Conservation (phyloP, 1,140 invertebrate genomes). For the Lepidurus packardi region DNA sequence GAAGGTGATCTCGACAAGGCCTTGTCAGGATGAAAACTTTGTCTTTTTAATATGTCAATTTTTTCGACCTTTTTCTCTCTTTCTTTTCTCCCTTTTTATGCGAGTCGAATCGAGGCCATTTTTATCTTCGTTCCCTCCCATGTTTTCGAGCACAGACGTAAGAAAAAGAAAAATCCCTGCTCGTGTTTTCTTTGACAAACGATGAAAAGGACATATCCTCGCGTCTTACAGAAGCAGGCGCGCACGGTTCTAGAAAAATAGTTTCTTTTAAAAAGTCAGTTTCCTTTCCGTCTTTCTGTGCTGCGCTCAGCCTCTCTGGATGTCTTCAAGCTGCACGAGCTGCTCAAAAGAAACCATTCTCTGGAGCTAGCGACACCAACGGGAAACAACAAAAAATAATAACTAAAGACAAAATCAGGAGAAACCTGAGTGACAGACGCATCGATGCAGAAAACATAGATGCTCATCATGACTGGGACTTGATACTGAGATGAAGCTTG, state of each 20-base stretch:
- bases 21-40: background rate
- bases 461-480: background rate
- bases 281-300: background rate
- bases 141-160: background rate
- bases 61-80: background rate
- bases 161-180: background rate
- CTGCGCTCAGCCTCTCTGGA: background rate
- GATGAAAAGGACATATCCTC: slow-evolving; percentile 11
- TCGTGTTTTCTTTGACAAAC: slow-evolving; percentile 22
- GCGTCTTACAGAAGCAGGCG: background rate
- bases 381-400: background rate
- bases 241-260: background rate
- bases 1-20: background rate
- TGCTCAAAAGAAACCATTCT: background rate
- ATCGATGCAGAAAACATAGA: slow-evolving; percentile 1
- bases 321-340: background rate
- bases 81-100: background rate
- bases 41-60: background rate
- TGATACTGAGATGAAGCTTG: too few relatives aligned
- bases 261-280: slow-evolving; percentile 1
- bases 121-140: background rate
- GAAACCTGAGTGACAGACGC: background rate
- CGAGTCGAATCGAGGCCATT: background rate
- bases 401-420: background rate
- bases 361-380: background rate